Evolutionary conservation across 2,888 invertebrate genomes (phyloP), one percentile per base, ranked within the genome.

Genomic region (Heteromyza rotundicornis): DNA sequence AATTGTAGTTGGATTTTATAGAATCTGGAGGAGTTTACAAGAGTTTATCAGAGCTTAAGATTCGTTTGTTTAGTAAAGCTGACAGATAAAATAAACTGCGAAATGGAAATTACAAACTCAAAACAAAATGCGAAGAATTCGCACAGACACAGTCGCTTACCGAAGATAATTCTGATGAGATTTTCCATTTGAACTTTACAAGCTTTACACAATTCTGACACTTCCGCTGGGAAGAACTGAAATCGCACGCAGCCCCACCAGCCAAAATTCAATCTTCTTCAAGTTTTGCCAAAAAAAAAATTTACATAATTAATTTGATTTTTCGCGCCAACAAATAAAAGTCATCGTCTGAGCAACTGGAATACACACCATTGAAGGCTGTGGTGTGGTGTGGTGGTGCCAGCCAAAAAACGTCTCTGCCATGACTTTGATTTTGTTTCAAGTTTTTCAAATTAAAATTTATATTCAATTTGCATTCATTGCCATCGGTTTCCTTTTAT

Each of bases 261-360:
- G n/a, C n/a, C n/a, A n/a, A 57, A 57, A 57, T 57, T 49, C 23
- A 52, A 52, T 58, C 51, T 22, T 16, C 14, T 7, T 22, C 20
- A 58, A 54, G 24, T 53, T 57, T 57, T 50, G 32, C 19, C 10
- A 10, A n/a, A n/a, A n/a, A n/a, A n/a, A n/a, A n/a, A 32, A 57
- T 59, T 59, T 59, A 47, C 59, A 59, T 59, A 59, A 59, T 59
- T 54, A 54, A 54, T 59, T 59, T 19, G 20, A 49, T 53, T 54
- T 54, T 59, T 53, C 53, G 27, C 53, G 52, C 40, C 24, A 7
- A 51, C 20, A 51, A 22, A 40, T 40, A 40, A n/a, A 40, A 40
- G 40, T 40, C 40, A 40, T 40, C 49, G 22, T 36, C 23, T n/a
- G n/a, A n/a, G n/a, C n/a, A n/a, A n/a, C n/a, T n/a, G n/a, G n/a